phyloP scores from a whole-genome alignment of 2,888 invertebrate species.

The Rhagium mordax region DNA sequence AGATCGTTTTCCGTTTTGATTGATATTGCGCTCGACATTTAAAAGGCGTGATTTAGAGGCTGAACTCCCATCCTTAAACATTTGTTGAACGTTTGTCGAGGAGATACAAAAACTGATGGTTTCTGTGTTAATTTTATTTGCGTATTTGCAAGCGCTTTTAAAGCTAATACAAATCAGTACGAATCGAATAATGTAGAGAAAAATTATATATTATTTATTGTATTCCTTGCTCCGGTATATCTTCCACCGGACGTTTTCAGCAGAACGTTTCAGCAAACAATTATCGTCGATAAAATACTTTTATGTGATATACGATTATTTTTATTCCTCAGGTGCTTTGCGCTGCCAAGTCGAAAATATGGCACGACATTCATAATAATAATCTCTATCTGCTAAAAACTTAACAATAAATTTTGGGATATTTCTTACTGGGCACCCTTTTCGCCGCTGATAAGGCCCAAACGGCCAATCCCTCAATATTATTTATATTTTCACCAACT shows the following conservation, averaged over 20 bases:
- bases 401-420: constrained; percentile 30
- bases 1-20: background rate
- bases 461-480: constrained; percentile 36
- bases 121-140: too few relatives aligned
- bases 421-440: background rate
- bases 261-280: too few relatives aligned
- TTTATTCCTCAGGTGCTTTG: constrained; percentile 6
- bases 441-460: constrained; percentile 16
- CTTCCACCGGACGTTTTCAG: too few relatives aligned
- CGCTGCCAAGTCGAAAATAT: background rate
- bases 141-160: too few relatives aligned
- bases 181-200: too few relatives aligned
- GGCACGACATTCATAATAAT: constrained; percentile 18
- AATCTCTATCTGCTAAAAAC: constrained; percentile 18
- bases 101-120: too few relatives aligned
- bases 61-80: too few relatives aligned
- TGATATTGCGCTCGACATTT: background rate
- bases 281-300: background rate
- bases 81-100: too few relatives aligned
- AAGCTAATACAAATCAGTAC: too few relatives aligned
- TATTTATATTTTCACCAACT: constrained; percentile 36
- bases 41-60: background rate
- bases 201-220: too few relatives aligned
- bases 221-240: too few relatives aligned
- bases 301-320: background rate